Conservation (phyloP, 2,888 invertebrate species). For the Galerucella pusilla region DNA sequence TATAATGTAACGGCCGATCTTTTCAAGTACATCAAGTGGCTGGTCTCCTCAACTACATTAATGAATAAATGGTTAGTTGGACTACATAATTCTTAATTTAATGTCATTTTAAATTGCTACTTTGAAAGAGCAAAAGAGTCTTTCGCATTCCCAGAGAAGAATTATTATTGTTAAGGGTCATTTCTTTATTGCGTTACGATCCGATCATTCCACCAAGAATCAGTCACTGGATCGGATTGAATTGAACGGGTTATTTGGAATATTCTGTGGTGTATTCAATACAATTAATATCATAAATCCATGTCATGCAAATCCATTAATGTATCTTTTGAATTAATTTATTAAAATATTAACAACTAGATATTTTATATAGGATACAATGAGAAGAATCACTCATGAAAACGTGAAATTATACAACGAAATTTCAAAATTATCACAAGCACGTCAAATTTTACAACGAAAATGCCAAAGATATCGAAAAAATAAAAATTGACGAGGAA, state of each 20-base stretch:
- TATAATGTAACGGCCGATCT: conserved; percentile 2
- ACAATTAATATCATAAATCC: neutral
- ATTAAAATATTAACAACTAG: too few relatives aligned
- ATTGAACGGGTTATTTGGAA: neutral
- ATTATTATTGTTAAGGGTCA: conserved; percentile 22
- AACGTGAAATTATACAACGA: too few relatives aligned
- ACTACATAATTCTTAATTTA: conserved; percentile 42
- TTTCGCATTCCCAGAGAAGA: conserved; percentile 27
- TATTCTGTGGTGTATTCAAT: too few relatives aligned
- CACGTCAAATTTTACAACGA: too few relatives aligned
- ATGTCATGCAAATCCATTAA: too few relatives aligned
- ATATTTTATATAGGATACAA: too few relatives aligned
- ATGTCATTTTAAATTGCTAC: conserved; percentile 38
- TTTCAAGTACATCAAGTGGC: conserved; percentile 27
- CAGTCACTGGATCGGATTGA: neutral
- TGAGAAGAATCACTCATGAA: too few relatives aligned
- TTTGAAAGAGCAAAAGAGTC: conserved; percentile 27
- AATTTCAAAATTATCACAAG: too few relatives aligned
- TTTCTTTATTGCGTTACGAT: conserved; percentile 14
- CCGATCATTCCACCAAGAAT: conserved; percentile 12
- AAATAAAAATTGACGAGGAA: too few relatives aligned
- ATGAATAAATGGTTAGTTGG: conserved; percentile 27
- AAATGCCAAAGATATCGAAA: too few relatives aligned
- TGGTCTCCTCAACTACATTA: conserved; percentile 4
- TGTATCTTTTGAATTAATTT: too few relatives aligned